Evolutionary conservation across 92 coral and sea anemone species (phyloP).

Genomic region (Heteractis magnifica): DNA sequence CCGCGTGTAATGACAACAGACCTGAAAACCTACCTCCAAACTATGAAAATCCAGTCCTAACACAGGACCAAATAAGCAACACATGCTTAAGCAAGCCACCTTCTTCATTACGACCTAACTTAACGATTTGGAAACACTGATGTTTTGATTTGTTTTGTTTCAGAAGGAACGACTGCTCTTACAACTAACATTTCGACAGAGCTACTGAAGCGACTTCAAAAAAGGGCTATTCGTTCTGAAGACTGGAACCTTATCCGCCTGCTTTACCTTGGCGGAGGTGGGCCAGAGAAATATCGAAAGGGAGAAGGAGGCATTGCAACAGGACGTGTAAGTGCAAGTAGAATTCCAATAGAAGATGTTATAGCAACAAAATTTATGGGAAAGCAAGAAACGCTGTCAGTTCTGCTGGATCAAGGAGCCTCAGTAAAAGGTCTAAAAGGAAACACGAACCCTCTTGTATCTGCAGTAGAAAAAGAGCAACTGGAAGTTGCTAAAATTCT

Average conservation of each 20-base stretch:
- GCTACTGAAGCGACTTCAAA: conserved; percentile 31
- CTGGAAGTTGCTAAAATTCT: conserved; percentile 51
- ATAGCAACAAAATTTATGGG: conserved; percentile 33
- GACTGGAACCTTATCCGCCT: conserved; percentile 78
- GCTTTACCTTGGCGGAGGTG: conserved; percentile 81
- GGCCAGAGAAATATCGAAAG: conserved; percentile 43
- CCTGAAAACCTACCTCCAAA: too few relatives aligned
- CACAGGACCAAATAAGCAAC: too few relatives aligned
- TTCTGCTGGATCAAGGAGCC: conserved; percentile 70
- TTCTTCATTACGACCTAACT: too few relatives aligned
- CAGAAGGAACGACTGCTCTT: conserved; percentile 57
- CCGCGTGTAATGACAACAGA: too few relatives aligned
- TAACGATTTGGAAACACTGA: too few relatives aligned
- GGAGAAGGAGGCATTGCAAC: conserved; percentile 78
- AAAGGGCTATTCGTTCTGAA: conserved; percentile 28
- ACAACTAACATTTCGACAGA: conserved; percentile 46
- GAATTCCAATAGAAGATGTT: conserved; percentile 70
- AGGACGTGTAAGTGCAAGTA: conserved; percentile 34
- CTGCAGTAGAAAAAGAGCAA: conserved; percentile 41
- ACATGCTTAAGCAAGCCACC: too few relatives aligned
- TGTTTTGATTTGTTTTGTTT: neutral
- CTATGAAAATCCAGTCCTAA: too few relatives aligned
- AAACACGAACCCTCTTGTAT: conserved; percentile 54
- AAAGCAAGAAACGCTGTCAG: conserved; percentile 40
- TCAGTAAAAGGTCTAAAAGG: conserved; percentile 53